Percentiles rank a stretch among this genome's conserved stretches.
Evolutionary conservation across 2,888 invertebrate genomes (phyloP).

Genomic region (Polymixis lichenea): DNA sequence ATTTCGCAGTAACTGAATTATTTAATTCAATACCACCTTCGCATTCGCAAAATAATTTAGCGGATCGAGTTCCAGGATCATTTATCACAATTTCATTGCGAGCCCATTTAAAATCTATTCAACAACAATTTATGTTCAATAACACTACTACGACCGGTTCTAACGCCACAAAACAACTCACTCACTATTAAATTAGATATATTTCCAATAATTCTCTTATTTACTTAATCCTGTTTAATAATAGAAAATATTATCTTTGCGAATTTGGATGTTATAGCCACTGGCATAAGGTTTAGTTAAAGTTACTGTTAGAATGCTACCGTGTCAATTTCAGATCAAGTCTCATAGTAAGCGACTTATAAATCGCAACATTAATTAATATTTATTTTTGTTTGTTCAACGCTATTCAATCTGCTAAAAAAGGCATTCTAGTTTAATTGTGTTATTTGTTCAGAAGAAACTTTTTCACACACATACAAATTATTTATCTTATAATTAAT

Average conservation of each 20-base stretch:
- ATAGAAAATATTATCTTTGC: background rate
- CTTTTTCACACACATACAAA: background rate
- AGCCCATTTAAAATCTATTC: conserved; percentile 53
- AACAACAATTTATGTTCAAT: conserved; percentile 50
- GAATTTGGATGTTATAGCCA: background rate
- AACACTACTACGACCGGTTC: conserved; percentile 40
- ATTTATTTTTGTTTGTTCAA: no score
- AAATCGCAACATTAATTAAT: background rate
- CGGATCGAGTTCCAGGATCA: conserved; percentile 27
- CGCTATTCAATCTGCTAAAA: background rate
- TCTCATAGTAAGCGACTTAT: conserved; percentile 30
- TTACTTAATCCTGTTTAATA: conserved; percentile 39
- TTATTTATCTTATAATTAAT: background rate
- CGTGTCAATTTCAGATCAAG: conserved; percentile 16
- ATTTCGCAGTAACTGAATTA: conserved; percentile 8
- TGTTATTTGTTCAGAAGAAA: background rate
- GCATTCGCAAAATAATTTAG: conserved; percentile 48
- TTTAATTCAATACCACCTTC: conserved; percentile 23
- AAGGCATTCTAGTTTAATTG: background rate
- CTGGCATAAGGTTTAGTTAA: conserved; percentile 23
- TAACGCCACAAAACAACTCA: conserved; percentile 54
- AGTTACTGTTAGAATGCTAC: background rate
- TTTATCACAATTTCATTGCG: conserved; percentile 53
- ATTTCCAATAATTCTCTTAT: conserved; percentile 48
- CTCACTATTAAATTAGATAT: conserved; percentile 49